Base-by-base conservation (phyloP, 2,797 vertebrate genomes). In the Intellagama lesueurii region DNA sequence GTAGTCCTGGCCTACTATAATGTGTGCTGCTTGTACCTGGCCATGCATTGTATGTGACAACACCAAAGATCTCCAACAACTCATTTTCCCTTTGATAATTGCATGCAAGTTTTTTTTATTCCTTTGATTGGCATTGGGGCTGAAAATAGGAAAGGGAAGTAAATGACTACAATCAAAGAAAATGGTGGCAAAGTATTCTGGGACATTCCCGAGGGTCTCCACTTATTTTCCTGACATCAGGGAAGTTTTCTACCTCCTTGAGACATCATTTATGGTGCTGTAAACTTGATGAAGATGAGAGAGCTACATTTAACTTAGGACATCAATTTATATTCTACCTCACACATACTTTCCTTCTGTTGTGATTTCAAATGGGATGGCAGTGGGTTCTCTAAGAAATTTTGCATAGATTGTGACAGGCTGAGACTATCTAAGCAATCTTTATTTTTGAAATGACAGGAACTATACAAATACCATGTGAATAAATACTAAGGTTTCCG, bases 271-370 rank as follows among this genome's bases (percentile, higher is more conserved):
- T 81, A 2, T 26, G 64, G 44, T 44, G n/a, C 11, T 89, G 49
- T 56, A 28, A 77, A 77, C 24, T 76, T 26, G 69, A 60, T 87
- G 32, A 83, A 83, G n/a, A 5, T 64, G 66, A 19, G 30, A 76
- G 26, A 77, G 3, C 8, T 47, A 56, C 40, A 44, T n/a, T 35
- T n/a, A 75, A 56, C n/a, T 14, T 12, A 73, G 49, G 73, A 26
- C 44, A 24, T 40, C 32, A 19, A n/a, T 86, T 77, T 56, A 76
- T 86, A 17, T 83, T 90, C 89, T 87, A 83, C 72, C 64, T 83
- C 79, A 78, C 64, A 32, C 52, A 9, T 17, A 22, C 12, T 44
- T 73, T 22, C 76, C 28, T 14, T 49, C 14, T 85, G 49, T 60
- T 28, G 32, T 69, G 32, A 85, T 60, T 12, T 12, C 73, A 32